Conservation (phyloP, 37 sponge, comb jelly and placozoan genomes). For the Theonella swinhoei region DNA sequence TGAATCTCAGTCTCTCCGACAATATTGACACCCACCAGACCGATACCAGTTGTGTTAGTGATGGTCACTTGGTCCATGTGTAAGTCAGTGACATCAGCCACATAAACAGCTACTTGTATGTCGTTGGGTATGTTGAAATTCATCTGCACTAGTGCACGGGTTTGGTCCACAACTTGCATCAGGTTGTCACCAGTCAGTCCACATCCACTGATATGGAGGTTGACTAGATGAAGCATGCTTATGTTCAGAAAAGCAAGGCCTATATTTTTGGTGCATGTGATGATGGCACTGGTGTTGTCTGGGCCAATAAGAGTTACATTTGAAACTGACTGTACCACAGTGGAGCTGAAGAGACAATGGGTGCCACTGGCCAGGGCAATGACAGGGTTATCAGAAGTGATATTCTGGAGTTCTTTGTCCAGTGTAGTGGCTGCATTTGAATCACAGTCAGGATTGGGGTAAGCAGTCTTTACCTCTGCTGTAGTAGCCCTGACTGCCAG, state of each 20-base stretch:
- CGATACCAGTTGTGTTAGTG: constrained; percentile 26
- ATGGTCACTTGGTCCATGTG: constrained; percentile 14
- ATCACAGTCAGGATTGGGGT: no score
- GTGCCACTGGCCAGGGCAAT: constrained; percentile 22
- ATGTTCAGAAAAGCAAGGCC: constrained; percentile 38
- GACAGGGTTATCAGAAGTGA: not conserved
- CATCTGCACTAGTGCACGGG: not conserved
- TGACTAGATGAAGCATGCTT: constrained; percentile 1
- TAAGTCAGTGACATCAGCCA: constrained; percentile 13
- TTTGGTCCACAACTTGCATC: not conserved
- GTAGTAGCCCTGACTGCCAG: no score
- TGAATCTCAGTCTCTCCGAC: constrained; percentile 20
- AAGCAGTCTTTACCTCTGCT: no score
- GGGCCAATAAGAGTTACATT: constrained; percentile 29
- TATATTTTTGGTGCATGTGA: constrained; percentile 26
- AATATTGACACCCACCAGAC: constrained; percentile 45
- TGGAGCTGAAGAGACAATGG: not conserved
- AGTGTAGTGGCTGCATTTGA: no score
- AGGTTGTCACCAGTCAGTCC: constrained; percentile 26
- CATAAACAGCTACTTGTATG: not conserved
- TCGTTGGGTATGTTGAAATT: not conserved
- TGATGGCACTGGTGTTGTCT: not conserved
- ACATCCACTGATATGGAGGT: constrained; percentile 27
- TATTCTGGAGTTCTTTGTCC: constrained; percentile 6
- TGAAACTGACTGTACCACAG: not conserved